Percentiles rank a stretch among this genome's conserved stretches.
Evolutionary conservation across 2,888 invertebrate species (phyloP).

Genomic region (Dyspetes luteomarginatus): DNA sequence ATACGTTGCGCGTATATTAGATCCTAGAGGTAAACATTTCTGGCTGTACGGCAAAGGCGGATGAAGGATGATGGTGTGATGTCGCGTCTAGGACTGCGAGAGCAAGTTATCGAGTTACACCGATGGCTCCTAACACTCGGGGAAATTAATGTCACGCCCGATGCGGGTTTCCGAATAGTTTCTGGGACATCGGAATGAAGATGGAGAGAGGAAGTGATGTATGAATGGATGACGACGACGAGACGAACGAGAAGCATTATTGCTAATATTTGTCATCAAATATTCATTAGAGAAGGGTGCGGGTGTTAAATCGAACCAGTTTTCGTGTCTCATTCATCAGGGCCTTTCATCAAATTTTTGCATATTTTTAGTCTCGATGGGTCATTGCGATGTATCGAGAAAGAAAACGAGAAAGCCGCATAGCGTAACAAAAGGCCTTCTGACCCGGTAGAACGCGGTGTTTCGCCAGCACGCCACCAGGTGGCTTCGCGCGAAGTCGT

Average conservation of each 20-base stretch:
- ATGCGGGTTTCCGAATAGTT: constrained; percentile 28
- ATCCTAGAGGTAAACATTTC: background rate
- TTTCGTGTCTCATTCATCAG: constrained; percentile 2
- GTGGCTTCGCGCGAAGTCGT: too few relatives aligned
- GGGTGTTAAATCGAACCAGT: background rate
- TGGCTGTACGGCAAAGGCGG: background rate
- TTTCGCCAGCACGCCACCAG: too few relatives aligned
- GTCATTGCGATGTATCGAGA: background rate
- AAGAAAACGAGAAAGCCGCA: background rate
- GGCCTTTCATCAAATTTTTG: background rate
- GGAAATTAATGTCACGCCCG: constrained; percentile 47
- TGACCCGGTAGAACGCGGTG: too few relatives aligned
- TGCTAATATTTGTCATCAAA: too few relatives aligned
- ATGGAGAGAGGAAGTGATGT: background rate
- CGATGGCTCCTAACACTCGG: constrained; percentile 29
- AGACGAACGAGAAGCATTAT: too few relatives aligned
- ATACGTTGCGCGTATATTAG: background rate
- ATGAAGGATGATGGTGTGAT: background rate
- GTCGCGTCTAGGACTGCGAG: constrained; percentile 22
- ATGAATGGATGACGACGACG: constrained; percentile 16
- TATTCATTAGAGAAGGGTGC: too few relatives aligned
- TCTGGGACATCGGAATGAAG: constrained; percentile 21
- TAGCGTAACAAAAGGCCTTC: too few relatives aligned
- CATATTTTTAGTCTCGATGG: background rate
- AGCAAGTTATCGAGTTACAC: constrained; percentile 31